These are phyloP conservation scores for Nettapus auritus DNA, from an alignment of 2,113 vertebrate genomes.

Conservation along the genomic window DNA sequence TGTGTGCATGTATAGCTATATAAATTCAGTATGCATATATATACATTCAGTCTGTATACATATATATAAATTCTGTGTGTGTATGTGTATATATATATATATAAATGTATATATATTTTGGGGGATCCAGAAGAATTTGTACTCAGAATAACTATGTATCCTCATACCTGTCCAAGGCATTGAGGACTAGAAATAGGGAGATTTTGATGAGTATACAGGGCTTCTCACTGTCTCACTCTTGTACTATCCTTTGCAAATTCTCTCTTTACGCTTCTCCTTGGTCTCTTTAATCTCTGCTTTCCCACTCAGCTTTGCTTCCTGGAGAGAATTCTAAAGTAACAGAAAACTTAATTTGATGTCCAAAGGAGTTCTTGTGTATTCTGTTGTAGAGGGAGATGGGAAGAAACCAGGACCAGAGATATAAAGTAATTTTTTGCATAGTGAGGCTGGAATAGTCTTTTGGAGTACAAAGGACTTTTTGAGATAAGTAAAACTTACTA, in stretches of 20 bases:
- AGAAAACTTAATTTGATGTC: neutral
- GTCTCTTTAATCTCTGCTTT: neutral
- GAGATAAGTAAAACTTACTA: neutral
- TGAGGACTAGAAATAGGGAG: neutral
- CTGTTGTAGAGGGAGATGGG: neutral
- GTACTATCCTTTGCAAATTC: neutral
- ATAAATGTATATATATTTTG: neutral
- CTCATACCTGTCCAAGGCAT: neutral
- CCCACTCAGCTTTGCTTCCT: neutral
- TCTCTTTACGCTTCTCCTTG: fast-evolving
- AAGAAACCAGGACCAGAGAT: neutral
- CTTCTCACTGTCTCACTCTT: neutral
- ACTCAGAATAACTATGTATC: neutral
- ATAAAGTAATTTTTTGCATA: neutral
- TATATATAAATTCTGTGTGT: neutral
- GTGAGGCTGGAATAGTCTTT: neutral
- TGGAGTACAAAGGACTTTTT: neutral
- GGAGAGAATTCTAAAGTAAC: neutral
- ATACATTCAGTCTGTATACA: neutral
- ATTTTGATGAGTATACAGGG: neutral
- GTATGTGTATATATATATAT: too few species aligned
- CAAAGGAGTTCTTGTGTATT: neutral
- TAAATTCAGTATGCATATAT: neutral
- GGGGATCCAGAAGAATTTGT: neutral
- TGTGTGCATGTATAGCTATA: too few species aligned